phyloP scores from a whole-genome alignment of 2,797 vertebrate species.

The Chloroceryle inda region DNA sequence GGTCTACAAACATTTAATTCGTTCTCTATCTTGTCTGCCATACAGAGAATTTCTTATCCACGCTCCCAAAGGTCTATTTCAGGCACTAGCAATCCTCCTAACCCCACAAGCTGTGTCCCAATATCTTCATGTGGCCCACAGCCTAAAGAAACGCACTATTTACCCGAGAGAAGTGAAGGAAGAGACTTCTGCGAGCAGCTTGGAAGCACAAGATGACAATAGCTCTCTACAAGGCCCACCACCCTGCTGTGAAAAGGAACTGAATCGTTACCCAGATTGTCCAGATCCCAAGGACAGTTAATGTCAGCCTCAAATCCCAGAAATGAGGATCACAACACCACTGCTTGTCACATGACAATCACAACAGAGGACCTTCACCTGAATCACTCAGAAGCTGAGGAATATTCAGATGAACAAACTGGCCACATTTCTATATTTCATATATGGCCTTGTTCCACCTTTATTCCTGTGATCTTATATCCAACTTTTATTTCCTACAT shows the following conservation, averaged over 20 bases:
- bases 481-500: background rate
- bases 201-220: background rate
- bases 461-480: background rate
- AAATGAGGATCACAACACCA: background rate
- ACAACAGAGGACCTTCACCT: background rate
- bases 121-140: background rate
- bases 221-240: background rate
- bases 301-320: background rate
- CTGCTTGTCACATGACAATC: background rate
- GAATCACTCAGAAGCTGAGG: background rate
- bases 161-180: background rate
- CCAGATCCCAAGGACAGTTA: background rate
- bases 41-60: background rate
- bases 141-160: background rate
- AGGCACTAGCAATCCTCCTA: conserved; percentile 23
- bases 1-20: background rate
- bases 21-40: background rate
- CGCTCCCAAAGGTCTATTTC: conserved; percentile 37
- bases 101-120: background rate
- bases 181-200: background rate
- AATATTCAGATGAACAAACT: background rate
- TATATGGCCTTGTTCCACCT: background rate
- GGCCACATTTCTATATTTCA: background rate
- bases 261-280: background rate
- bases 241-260: background rate